Evolutionary conservation across 37 sponge, comb jelly and placozoan genomes (phyloP).

Genomic region (Eunapius fragilis): DNA sequence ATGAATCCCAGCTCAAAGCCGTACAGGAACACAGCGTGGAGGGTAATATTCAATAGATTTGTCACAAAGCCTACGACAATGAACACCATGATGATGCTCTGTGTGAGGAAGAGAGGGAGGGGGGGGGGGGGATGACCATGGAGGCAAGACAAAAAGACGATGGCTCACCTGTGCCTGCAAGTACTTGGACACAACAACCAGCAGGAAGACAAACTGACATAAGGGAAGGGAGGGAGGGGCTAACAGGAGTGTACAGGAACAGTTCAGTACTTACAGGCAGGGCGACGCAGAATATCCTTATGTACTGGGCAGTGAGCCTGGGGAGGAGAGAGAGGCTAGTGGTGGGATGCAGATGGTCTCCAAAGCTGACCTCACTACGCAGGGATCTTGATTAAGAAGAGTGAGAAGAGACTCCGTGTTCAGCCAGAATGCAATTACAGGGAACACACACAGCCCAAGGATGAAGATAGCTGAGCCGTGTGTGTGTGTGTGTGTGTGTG

Average conservation of each 20-base stretch:
- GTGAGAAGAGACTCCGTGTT: slow-evolving; percentile 64
- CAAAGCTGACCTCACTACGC: slow-evolving; percentile 53
- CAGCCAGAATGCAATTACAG: slow-evolving; percentile 38
- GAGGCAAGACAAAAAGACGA: too few species aligned
- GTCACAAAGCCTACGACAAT: slow-evolving; percentile 12
- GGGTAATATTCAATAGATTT: slow-evolving; percentile 6
- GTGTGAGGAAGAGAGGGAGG: neutral
- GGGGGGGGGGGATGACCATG: neutral
- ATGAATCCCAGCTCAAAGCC: slow-evolving; percentile 21
- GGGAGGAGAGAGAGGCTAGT: neutral
- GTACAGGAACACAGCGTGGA: slow-evolving; percentile 25
- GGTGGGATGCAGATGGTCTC: too few species aligned
- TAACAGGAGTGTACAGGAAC: neutral
- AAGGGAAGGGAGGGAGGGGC: neutral
- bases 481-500: too few species aligned
- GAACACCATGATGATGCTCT: slow-evolving; percentile 69
- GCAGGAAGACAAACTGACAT: slow-evolving; percentile 22
- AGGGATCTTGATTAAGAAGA: slow-evolving; percentile 46
- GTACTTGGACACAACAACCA: slow-evolving; percentile 43
- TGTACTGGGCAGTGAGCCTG: slow-evolving; percentile 2
- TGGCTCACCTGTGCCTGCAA: slow-evolving; percentile 40
- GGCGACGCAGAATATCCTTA: slow-evolving; percentile 5
- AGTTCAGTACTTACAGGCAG: slow-evolving; percentile 13
- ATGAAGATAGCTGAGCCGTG: neutral
- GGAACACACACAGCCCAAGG: neutral